These are phyloP conservation scores for Salarias fasciatus DNA, from an alignment of 2,797 vertebrate species.

Conservation along the genomic window DNA sequence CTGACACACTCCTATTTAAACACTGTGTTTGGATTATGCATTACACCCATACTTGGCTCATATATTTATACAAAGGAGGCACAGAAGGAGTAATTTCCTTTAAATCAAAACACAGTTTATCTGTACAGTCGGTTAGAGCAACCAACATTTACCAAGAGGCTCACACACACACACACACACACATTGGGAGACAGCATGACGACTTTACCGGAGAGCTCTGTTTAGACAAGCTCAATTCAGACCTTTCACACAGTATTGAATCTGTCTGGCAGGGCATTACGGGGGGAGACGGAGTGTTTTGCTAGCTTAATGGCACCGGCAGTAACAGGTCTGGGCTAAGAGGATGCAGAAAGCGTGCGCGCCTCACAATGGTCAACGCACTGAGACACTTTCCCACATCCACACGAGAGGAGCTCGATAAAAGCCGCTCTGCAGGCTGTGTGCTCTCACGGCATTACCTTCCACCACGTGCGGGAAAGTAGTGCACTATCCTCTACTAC, in stretches of 20 bases:
- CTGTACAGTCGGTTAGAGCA: slow-evolving; percentile 9
- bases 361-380: slow-evolving; percentile 7
- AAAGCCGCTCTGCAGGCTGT: slow-evolving; percentile 22
- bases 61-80: neutral
- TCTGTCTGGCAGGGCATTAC: slow-evolving; percentile 47
- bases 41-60: too few relatives aligned
- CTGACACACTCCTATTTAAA: slow-evolving; percentile 25
- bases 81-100: too few relatives aligned
- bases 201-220: slow-evolving; percentile 40
- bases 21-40: neutral
- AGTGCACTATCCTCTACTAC: slow-evolving; percentile 3
- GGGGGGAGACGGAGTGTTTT: slow-evolving; percentile 20
- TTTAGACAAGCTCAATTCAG: slow-evolving; percentile 56
- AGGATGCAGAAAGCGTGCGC: slow-evolving; percentile 10
- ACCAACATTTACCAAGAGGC: slow-evolving; percentile 19
- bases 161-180: neutral
- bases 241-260: slow-evolving; percentile 44
- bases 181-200: slow-evolving; percentile 18
- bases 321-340: slow-evolving; percentile 13
- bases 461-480: slow-evolving; percentile 3
- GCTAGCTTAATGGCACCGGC: slow-evolving; percentile 27
- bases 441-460: slow-evolving; percentile 14
- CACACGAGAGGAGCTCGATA: slow-evolving; percentile 5
- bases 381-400: slow-evolving; percentile 5
- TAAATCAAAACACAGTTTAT: slow-evolving; percentile 6